Conservation (phyloP, 2,113 vertebrate genomes). For the Puntigrus tetrazona region DNA sequence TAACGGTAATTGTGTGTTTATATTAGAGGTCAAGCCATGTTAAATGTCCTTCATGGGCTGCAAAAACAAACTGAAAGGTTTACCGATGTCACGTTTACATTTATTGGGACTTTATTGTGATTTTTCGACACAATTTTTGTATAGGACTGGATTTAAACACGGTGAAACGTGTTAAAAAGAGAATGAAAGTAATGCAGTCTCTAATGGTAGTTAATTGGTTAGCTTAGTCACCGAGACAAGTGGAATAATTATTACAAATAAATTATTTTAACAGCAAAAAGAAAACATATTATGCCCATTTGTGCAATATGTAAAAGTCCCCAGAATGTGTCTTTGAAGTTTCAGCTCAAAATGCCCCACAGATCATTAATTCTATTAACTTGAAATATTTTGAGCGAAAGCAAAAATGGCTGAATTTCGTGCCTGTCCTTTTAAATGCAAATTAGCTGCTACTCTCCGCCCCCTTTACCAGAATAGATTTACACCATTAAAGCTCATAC, state of each 20-base stretch:
- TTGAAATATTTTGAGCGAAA: too few relatives aligned
- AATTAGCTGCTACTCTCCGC: too few relatives aligned
- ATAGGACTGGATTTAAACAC: not conserved
- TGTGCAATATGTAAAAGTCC: too few relatives aligned
- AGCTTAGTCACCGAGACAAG: not conserved
- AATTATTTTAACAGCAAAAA: too few relatives aligned
- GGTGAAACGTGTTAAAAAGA: not conserved
- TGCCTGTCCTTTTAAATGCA: too few relatives aligned
- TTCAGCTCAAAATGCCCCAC: too few relatives aligned
- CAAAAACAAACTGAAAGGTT: conserved; percentile 5
- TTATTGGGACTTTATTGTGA: not conserved
- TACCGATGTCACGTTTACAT: not conserved
- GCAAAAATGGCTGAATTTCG: too few relatives aligned
- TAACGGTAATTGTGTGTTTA: conserved; percentile 17
- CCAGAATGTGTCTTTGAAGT: too few relatives aligned
- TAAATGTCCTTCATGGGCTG: not conserved
- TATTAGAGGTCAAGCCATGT: not conserved
- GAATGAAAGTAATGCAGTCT: not conserved
- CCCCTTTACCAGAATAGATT: too few relatives aligned
- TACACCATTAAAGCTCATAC: too few relatives aligned
- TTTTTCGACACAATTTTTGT: not conserved
- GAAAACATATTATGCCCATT: too few relatives aligned
- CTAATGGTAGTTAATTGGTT: not conserved
- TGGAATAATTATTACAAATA: not conserved
- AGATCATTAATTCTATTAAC: too few relatives aligned